Conservation (phyloP, 2,797 vertebrate genomes). For the Pelochelys cantorii region DNA sequence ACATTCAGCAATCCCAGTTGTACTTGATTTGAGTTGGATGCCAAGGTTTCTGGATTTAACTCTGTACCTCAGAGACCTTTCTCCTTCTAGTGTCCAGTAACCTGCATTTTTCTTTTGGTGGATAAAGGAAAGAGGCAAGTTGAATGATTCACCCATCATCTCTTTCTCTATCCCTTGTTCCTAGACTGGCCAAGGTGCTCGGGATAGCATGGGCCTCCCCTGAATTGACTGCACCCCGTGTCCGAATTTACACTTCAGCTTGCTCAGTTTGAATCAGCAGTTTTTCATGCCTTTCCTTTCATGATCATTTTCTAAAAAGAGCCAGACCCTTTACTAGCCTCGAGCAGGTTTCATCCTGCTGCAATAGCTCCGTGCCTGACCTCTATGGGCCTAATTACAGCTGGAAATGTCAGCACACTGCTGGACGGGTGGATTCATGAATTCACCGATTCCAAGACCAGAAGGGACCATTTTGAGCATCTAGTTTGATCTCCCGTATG, state of each 20-base stretch:
- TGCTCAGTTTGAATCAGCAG: not conserved
- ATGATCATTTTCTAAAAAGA: not conserved
- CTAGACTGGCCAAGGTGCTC: not conserved
- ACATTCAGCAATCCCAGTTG: rapidly evolving
- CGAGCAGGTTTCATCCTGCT: not conserved
- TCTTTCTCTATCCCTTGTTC: not conserved
- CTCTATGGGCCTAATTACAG: not conserved
- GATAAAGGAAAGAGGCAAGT: not conserved
- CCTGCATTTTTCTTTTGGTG: rapidly evolving
- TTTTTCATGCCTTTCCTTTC: not conserved
- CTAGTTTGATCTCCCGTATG: not conserved
- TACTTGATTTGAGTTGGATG: not conserved
- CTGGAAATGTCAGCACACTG: not conserved
- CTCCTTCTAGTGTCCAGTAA: rapidly evolving
- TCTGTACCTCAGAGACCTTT: rapidly evolving
- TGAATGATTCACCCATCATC: not conserved
- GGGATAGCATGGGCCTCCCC: not conserved
- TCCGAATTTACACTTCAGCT: not conserved
- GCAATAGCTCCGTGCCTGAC: not conserved
- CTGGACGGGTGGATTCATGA: not conserved
- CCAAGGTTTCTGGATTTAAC: rapidly evolving
- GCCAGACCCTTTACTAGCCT: not conserved
- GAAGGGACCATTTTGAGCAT: not conserved
- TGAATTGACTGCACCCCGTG: not conserved
- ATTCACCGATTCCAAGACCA: not conserved